A percentile compares a stretch with the other conserved stretches of the same genome.
Evolutionary conservation across 2,797 vertebrate genomes (phyloP).

Genomic region (Sylvia borin): DNA sequence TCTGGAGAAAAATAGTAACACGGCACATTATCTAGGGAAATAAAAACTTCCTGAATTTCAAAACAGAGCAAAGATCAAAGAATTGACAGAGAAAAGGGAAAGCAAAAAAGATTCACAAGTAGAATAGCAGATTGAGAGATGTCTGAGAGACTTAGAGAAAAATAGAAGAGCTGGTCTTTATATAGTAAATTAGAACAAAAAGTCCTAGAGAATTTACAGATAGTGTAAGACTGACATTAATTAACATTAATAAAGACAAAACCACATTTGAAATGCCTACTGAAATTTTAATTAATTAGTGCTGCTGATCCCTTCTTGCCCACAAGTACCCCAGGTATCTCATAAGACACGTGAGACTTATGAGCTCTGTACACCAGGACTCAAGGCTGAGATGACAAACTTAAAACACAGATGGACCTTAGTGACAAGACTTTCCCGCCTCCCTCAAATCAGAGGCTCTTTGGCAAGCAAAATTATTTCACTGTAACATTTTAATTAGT

Average conservation of each 20-base stretch:
- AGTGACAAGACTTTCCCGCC: not conserved
- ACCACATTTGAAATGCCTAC: not conserved
- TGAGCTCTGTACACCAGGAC: not conserved
- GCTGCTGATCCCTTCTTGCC: not conserved
- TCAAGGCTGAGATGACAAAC: not conserved
- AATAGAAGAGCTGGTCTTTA: not conserved
- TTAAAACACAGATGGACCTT: not conserved
- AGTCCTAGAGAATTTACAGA: not conserved
- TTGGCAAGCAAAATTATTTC: not conserved
- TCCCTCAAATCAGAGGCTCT: not conserved
- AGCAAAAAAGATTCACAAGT: not conserved
- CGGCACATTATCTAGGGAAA: not conserved
- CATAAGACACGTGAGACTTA: not conserved
- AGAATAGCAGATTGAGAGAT: not conserved
- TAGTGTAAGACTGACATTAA: not conserved
- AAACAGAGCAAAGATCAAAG: conserved; percentile 39
- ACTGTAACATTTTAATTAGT: conserved; percentile 31
- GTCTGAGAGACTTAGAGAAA: not conserved
- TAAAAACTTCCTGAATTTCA: not conserved
- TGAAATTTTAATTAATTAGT: not conserved
- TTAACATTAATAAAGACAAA: not conserved
- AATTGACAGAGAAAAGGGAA: not conserved
- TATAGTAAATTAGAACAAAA: not conserved
- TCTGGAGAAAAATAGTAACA: not conserved
- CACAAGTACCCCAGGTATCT: not conserved